Evolutionary conservation across 2,113 vertebrate species (phyloP).

Genomic region (Amazona vittata): DNA sequence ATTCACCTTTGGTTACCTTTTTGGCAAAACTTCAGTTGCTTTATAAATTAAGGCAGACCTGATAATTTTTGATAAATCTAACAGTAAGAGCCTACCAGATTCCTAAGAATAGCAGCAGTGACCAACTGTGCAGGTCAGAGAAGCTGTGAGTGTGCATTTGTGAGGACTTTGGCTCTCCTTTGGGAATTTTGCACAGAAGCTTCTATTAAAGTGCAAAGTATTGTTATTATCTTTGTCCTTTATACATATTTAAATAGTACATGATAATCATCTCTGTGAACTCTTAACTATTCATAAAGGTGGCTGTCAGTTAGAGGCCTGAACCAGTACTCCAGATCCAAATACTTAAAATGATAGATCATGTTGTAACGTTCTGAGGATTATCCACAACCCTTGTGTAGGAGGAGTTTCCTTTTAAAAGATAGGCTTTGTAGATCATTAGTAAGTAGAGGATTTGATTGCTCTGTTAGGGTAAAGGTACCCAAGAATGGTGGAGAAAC

Average conservation of each 20-base stretch:
- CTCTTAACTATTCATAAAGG: constrained; percentile 76
- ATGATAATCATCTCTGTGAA: constrained; percentile 74
- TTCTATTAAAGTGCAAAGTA: constrained; percentile 71
- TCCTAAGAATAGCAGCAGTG: constrained; percentile 25
- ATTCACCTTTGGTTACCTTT: background rate
- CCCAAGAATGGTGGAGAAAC: background rate
- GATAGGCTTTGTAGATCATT: background rate
- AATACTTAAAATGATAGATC: constrained; percentile 65
- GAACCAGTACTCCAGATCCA: constrained; percentile 53
- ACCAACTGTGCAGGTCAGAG: constrained; percentile 53
- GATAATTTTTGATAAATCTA: background rate
- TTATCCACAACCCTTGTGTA: constrained; percentile 39
- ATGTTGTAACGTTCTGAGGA: constrained; percentile 43
- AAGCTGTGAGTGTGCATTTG: constrained; percentile 22
- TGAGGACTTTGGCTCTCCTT: constrained; percentile 28
- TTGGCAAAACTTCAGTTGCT: background rate
- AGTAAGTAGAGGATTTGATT: background rate
- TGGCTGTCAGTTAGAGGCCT: constrained; percentile 66
- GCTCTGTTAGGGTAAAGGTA: background rate
- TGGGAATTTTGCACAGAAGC: constrained; percentile 65
- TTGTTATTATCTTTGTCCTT: constrained; percentile 76
- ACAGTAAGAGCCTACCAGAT: background rate
- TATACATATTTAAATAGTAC: constrained; percentile 77
- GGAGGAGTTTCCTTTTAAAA: constrained; percentile 36
- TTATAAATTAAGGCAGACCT: background rate